Evolutionary conservation across 2,888 invertebrate genomes (phyloP), one percentile per base, ranked within the genome.

Genomic region (Eupsilia transversa): DNA sequence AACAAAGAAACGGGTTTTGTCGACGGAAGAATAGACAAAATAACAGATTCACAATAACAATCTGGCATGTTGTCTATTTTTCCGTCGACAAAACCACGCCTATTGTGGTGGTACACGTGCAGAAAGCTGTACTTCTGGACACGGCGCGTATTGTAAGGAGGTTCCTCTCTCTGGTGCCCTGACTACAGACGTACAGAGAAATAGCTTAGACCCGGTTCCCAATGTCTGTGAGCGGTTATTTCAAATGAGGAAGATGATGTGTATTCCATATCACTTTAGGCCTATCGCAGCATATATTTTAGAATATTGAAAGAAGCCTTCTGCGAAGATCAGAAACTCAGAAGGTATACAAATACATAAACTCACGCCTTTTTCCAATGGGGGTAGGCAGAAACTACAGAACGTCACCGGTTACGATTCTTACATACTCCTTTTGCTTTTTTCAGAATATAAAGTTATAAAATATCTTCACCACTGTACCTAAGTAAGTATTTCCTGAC

Each of bases 401-500:
- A n/a, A n/a, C n/a, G n/a, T n/a, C n/a, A n/a, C n/a, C n/a, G n/a
- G n/a, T n/a, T n/a, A n/a, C n/a, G n/a, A n/a, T n/a, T n/a, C n/a
- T n/a, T n/a, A n/a, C n/a, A n/a, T n/a, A n/a, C n/a, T n/a, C n/a
- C n/a, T n/a, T n/a, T n/a, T n/a, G n/a, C n/a, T n/a, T n/a, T n/a
- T n/a, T n/a, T n/a, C n/a, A n/a, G n/a, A n/a, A n/a, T n/a, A n/a
- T 17, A 17, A 17, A 46, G 56, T 56, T 30, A 9, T 56, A 30
- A 56, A 56, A 30, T 20, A 66, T 66, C 43, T 33, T 17, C 56
- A 57, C 7, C 23, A 30, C 67, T 27, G 27, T 33, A n/a, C 35
- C 27, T 17, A 56, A 23, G n/a, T 79, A 76, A 72, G 46, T 41
- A 54, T 74, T 87, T 86, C 86, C 87, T 83, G 78, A 74, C 57